phyloP scores from a whole-genome alignment of 2,797 vertebrate genomes.

The Huso huso region DNA sequence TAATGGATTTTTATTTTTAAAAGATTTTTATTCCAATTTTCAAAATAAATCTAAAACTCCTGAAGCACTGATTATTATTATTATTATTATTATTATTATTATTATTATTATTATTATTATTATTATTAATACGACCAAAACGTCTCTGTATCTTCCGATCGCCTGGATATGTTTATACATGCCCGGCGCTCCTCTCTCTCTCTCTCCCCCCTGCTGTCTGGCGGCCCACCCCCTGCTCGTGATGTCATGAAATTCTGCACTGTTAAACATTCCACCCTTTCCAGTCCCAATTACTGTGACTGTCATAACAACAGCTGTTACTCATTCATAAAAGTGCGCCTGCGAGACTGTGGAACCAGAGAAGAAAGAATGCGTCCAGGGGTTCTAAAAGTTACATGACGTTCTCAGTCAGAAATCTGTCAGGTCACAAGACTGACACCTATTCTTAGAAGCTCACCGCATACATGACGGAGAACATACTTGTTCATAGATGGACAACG shows the following conservation, averaged over 20 bases:
- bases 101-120: not conserved
- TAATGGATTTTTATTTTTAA: too few relatives aligned
- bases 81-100: not conserved
- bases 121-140: not conserved
- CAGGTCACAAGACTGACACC: too few relatives aligned
- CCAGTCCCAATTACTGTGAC: slow-evolving; percentile 40
- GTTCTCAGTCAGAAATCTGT: too few relatives aligned
- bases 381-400: too few relatives aligned
- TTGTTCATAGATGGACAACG: too few relatives aligned
- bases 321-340: slow-evolving; percentile 5
- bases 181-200: slow-evolving; percentile 50
- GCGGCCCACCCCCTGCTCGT: slow-evolving; percentile 39
- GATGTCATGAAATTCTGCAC: slow-evolving; percentile 34
- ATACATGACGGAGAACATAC: too few relatives aligned
- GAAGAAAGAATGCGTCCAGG: too few relatives aligned
- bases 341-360: too few relatives aligned
- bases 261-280: slow-evolving; percentile 42
- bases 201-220: slow-evolving; percentile 23
- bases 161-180: slow-evolving; percentile 72
- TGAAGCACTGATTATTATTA: not conserved
- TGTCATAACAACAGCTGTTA: slow-evolving; percentile 18
- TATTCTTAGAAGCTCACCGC: too few relatives aligned
- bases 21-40: too few relatives aligned
- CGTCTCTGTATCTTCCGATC: slow-evolving; percentile 26
- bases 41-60: too few relatives aligned